Percentiles rank a stretch among this genome's conserved stretches.
Conservation (phyloP, 2,888 invertebrate species). For the Drosophila mercatorum region DNA sequence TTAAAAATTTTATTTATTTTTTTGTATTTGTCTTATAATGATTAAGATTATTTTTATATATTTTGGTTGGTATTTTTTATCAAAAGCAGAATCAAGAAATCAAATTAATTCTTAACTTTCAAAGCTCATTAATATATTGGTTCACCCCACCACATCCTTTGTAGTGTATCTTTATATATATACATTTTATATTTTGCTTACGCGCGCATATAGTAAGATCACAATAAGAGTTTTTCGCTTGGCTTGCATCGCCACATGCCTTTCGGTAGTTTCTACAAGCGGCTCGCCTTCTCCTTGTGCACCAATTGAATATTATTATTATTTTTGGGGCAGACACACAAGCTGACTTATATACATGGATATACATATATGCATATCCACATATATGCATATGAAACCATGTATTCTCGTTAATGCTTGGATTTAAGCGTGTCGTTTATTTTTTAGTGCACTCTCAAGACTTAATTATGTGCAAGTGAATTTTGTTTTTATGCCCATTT, state of each 20-base stretch:
- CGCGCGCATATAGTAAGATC: neutral
- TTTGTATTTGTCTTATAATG: too few relatives aligned
- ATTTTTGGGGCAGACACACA: conserved; percentile 2
- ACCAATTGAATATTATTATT: conserved; percentile 24
- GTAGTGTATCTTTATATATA: neutral
- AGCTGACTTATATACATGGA: neutral
- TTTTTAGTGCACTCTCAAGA: conserved; percentile 37
- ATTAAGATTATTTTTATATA: too few relatives aligned
- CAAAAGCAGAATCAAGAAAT: too few relatives aligned
- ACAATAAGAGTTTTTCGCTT: conserved; percentile 3
- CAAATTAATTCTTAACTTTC: too few relatives aligned
- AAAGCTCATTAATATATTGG: neutral
- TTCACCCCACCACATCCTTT: neutral
- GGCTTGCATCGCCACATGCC: conserved; percentile 6
- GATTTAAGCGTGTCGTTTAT: conserved; percentile 17
- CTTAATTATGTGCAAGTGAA: conserved; percentile 13
- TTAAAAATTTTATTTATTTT: too few relatives aligned
- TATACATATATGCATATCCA: neutral
- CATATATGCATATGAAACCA: neutral
- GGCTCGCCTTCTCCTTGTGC: conserved; percentile 10
- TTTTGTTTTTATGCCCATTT: neutral
- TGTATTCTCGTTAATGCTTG: conserved; percentile 18
- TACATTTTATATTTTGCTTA: neutral
- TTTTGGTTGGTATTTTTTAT: too few relatives aligned
- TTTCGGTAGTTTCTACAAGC: conserved; percentile 14